These are phyloP conservation scores for Callithrix jacchus DNA, from an alignment of 2,113 vertebrate genomes.

Conservation along the genomic window DNA sequence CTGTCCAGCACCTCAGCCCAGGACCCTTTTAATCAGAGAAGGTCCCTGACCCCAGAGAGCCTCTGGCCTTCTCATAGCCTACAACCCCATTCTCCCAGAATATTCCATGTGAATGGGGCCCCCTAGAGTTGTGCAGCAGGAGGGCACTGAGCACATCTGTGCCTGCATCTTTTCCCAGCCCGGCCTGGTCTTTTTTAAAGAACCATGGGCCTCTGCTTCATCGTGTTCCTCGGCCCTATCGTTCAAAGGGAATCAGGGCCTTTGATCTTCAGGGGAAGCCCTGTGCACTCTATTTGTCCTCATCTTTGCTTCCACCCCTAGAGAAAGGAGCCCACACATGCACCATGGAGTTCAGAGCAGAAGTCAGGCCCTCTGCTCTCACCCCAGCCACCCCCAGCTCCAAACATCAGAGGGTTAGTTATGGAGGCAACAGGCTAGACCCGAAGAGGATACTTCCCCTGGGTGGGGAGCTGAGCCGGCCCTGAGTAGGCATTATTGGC, in stretches of 20 bases:
- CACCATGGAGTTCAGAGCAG: background rate
- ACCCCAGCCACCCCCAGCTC: background rate
- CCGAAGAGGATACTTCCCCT: background rate
- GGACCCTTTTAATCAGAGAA: background rate
- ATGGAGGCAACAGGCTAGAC: background rate
- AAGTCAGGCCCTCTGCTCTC: background rate
- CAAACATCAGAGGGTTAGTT: background rate
- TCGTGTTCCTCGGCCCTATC: background rate
- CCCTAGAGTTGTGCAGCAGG: background rate
- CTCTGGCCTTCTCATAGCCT: background rate
- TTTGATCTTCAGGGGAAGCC: background rate
- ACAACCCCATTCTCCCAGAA: background rate
- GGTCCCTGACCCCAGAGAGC: background rate
- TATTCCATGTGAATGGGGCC: background rate
- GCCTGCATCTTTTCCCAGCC: fast-evolving
- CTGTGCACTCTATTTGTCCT: fast-evolving
- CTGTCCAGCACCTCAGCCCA: background rate
- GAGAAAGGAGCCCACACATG: fast-evolving
- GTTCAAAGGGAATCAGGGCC: background rate
- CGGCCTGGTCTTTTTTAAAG: background rate
- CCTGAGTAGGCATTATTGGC: background rate
- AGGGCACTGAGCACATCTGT: too few species aligned
- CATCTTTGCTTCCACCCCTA: background rate
- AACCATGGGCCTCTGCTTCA: background rate
- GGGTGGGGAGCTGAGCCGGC: too few species aligned